These are phyloP conservation scores for Machimus rusticus DNA, from an alignment of 2,888 invertebrate species.

Conservation along the genomic window DNA sequence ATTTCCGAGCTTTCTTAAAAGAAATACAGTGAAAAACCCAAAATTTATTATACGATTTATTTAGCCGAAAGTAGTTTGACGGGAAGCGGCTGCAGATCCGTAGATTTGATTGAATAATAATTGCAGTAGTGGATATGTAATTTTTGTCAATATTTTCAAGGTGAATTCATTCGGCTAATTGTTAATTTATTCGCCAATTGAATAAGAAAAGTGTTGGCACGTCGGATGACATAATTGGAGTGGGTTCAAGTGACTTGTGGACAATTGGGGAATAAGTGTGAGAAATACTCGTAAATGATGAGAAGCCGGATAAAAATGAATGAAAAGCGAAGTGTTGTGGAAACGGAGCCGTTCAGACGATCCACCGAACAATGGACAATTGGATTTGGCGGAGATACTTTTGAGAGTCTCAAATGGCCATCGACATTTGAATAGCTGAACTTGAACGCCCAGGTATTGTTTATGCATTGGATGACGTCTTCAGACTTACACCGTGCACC, in stretches of 20 bases:
- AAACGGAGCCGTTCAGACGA: not conserved
- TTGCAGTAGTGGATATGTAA: not conserved
- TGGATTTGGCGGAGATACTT: not conserved
- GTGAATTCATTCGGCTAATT: not conserved
- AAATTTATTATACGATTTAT: not conserved
- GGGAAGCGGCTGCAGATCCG: not conserved
- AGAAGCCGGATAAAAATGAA: not conserved
- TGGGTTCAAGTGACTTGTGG: not conserved
- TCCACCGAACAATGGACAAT: not conserved
- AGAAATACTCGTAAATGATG: not conserved
- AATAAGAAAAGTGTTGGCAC: not conserved
- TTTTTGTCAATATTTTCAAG: not conserved
- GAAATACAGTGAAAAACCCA: not conserved
- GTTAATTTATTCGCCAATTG: not conserved
- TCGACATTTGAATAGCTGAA: conserved; percentile 15
- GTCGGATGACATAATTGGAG: not conserved
- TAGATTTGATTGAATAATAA: not conserved
- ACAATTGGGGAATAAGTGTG: not conserved
- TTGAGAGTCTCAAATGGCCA: not conserved
- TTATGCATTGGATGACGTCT: conserved; percentile 31
- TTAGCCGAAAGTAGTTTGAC: not conserved
- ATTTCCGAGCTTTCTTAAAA: not conserved
- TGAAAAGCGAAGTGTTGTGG: not conserved
- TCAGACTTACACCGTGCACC: conserved; percentile 11
- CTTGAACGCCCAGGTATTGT: conserved; percentile 9